Conservation (phyloP, 1,140 invertebrate species). For the Bathynomus jamesi region DNA sequence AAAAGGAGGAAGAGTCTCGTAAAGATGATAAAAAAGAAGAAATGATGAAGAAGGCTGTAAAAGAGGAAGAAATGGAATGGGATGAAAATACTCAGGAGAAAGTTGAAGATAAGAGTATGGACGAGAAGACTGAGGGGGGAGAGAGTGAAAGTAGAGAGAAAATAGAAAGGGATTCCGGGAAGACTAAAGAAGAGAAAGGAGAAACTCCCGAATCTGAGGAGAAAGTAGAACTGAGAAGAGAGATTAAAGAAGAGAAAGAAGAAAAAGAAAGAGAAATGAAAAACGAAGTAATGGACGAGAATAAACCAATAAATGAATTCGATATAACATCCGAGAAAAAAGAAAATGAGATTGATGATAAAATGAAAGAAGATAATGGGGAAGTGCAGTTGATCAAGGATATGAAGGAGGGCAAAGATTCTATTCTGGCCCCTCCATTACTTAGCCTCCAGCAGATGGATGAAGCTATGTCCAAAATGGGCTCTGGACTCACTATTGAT, state of each 20-base stretch:
- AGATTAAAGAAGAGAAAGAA: not conserved
- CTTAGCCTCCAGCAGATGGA: conserved; percentile 39
- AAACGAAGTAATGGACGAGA: not conserved
- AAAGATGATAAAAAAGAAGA: not conserved
- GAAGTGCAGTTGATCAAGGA: not conserved
- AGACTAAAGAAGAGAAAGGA: not conserved
- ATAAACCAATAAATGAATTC: conserved; percentile 2
- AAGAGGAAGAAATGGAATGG: not conserved
- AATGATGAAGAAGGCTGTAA: conserved; percentile 5
- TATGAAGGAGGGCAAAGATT: not conserved
- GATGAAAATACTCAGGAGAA: conserved; percentile 3
- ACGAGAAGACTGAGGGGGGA: conserved; percentile 7
- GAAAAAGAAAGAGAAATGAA: not conserved
- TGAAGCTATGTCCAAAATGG: conserved; percentile 37
- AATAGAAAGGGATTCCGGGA: conserved; percentile 1
- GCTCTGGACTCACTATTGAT: conserved; percentile 32
- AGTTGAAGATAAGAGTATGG: conserved; percentile 11
- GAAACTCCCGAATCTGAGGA: not conserved
- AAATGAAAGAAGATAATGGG: not conserved
- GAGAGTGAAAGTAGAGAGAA: not conserved
- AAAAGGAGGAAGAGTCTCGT: conserved; percentile 49
- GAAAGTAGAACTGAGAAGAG: not conserved
- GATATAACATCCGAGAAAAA: conserved; percentile 12
- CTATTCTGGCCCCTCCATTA: conserved; percentile 16
- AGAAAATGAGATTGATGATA: conserved; percentile 3